Evolutionary conservation across 2,797 vertebrate genomes (phyloP).

Genomic region (Craterocephalus amniculus): DNA sequence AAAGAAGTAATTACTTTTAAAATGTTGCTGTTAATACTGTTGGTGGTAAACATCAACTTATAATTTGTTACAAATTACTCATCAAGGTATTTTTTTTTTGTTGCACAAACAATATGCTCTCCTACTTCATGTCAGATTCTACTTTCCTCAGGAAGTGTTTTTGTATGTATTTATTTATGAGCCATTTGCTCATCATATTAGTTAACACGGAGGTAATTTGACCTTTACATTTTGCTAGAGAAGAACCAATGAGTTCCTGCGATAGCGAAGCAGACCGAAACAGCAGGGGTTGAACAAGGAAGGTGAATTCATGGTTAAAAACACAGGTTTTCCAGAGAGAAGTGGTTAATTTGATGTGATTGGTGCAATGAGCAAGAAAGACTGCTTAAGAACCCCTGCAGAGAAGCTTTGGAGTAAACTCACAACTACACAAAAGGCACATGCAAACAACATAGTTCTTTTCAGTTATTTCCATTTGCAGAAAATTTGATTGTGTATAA

Average conservation of each 20-base stretch:
- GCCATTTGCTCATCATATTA: constrained; percentile 5
- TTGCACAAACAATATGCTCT: background rate
- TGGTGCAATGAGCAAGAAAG: constrained; percentile 67
- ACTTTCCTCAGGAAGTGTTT: background rate
- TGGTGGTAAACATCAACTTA: background rate
- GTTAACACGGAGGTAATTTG: constrained; percentile 21
- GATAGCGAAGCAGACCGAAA: constrained; percentile 44
- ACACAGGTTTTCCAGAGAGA: constrained; percentile 26
- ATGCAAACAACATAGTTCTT: constrained; percentile 1
- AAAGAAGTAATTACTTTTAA: background rate
- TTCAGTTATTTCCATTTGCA: constrained; percentile 6
- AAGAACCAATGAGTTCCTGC: constrained; percentile 34
- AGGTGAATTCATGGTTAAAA: constrained; percentile 38
- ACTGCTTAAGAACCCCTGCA: constrained; percentile 30
- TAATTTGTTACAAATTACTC: background rate
- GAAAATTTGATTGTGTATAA: constrained; percentile 15
- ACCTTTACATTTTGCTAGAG: constrained; percentile 55
- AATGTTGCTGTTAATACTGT: background rate
- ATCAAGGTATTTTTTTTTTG: no score
- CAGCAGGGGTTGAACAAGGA: constrained; percentile 36
- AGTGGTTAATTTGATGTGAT: constrained; percentile 73
- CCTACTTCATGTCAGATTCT: constrained; percentile 20
- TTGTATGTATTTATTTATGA: background rate
- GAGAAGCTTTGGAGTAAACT: constrained; percentile 29
- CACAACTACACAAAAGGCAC: constrained; percentile 21